Base-by-base conservation (phyloP, 1,140 invertebrate genomes). In the Leptinotarsa defecta region DNA sequence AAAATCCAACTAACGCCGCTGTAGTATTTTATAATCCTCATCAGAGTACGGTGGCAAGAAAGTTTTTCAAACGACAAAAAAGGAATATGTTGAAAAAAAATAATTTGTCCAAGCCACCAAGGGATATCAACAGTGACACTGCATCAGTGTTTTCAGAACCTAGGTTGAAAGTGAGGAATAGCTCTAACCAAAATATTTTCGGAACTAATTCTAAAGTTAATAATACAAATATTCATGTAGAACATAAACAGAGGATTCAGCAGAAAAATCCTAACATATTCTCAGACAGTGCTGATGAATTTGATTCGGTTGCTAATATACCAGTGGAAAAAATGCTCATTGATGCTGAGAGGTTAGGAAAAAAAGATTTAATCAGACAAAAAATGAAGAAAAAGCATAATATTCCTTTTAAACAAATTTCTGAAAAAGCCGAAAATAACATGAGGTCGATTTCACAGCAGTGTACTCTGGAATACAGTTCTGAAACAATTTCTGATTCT, bases 11-110 rank as follows among this genome's bases (percentile, higher is more conserved):
- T 17, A 82, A 89, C 75, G 88, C 90, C 3, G 91, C 92, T 0
- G 92, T 95, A 80, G 90, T 94, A 85, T 98, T 97, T 85, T 97
- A 97, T 82, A 96, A 98, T 87, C 94, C 95, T 0, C 93, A 94
- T 82, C 96, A 98, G 85, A 96, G 94, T 84, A 95, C 94, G 17
- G 94, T 96, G 1, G 95, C 96, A 0, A 90, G 94, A 76, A 96
- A 95, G 81, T 97, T 96, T 85, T 97, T 97, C 84, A 94, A 95
- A 76, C 96, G 95, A 82, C 94, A 96, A 83, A 89, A 92, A 24
- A 89, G 92, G 69, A 88, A 94, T 77, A 91, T 92, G 79, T 87
- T 87, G 80, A 92, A 92, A 81, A 89, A 91, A 71, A 95, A 92
- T 84, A 94, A 94, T 83, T 86, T 95, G 27, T 84, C 91, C 0